These are phyloP conservation scores for Varanus salvator DNA, from an alignment of 2,113 vertebrate species.

Conservation along the genomic window DNA sequence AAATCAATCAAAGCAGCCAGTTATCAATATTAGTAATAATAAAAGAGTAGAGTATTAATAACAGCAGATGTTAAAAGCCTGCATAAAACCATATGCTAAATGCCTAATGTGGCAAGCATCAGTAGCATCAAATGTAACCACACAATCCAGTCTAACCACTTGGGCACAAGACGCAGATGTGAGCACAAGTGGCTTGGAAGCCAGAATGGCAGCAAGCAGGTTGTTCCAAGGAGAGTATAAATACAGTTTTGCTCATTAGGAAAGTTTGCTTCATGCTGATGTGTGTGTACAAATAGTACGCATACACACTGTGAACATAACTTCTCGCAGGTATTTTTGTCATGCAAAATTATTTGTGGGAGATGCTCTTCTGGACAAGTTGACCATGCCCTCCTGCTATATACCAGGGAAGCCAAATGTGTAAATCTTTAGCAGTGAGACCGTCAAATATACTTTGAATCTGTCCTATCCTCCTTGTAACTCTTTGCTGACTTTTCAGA, in stretches of 20 bases:
- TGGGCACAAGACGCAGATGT: constrained; percentile 4
- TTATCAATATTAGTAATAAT: not conserved
- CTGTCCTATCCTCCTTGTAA: not conserved
- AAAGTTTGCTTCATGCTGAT: not conserved
- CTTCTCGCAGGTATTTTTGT: not conserved
- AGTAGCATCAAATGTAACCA: constrained; percentile 1
- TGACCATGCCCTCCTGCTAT: not conserved
- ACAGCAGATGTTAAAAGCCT: not conserved
- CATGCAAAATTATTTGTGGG: not conserved
- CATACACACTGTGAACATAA: not conserved
- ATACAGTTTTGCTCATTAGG: not conserved
- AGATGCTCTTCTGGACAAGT: not conserved
- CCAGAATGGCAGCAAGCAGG: not conserved
- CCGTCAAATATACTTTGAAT: not conserved
- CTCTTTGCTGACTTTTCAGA: no score
- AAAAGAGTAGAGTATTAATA: not conserved
- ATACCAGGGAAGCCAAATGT: not conserved
- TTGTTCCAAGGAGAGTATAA: not conserved
- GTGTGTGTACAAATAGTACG: no score
- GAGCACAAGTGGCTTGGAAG: not conserved
- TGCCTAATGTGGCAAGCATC: not conserved
- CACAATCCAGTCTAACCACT: not conserved
- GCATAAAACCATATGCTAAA: not conserved
- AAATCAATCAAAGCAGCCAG: not conserved
- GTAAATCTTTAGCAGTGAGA: not conserved